Evolutionary conservation across 2,113 vertebrate genomes (phyloP), one percentile per base, ranked within the genome.

Genomic region (Lophura nycthemera): DNA sequence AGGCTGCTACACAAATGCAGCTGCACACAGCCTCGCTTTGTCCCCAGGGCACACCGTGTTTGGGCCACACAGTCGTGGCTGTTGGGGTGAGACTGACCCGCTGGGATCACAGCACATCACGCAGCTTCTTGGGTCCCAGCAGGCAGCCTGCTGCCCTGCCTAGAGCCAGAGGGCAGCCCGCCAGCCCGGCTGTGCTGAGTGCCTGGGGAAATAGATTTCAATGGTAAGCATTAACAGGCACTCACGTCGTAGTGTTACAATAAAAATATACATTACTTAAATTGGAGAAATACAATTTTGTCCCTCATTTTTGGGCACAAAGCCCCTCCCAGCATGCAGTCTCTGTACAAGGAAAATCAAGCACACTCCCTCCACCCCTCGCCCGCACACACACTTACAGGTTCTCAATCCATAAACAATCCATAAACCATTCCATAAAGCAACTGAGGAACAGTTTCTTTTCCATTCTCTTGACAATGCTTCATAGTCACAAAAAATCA

Each of bases 131-230:
- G 71, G 57, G 27, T 65, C 16, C 21, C 60, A 36, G 27, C 21
- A 15, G 29, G 20, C 43, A 52, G 18, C 11, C 47, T 40, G 30
- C 65, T 36, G 34, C 42, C 34, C 71, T 27, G 24, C 9, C 11
- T 2, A 11, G 24, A 50, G 48, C 48, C 48, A 50, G 24, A 50
- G 48, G 22, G 48, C 48, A 3, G 48, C 48, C 48, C 2, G 48
- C 48, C 48, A 50, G 48, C 22, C 27, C 71, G 6, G 64, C 3
- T 5, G 0, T 3, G 8, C 15, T 6, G 32, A 30, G 34, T 0
- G 2, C 1, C 6, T 4, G 60, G 5, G 13, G 15, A 63, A 66
- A 6, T 0, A 18, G 18, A 27, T 6, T 19, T 8, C 12, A 64
- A 42, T 3, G 1, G 32, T 5, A 18, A 38, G 25, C 50, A 61